phyloP scores from a whole-genome alignment of 2,797 vertebrate species.

The Schizopygopsis pylzovi region DNA sequence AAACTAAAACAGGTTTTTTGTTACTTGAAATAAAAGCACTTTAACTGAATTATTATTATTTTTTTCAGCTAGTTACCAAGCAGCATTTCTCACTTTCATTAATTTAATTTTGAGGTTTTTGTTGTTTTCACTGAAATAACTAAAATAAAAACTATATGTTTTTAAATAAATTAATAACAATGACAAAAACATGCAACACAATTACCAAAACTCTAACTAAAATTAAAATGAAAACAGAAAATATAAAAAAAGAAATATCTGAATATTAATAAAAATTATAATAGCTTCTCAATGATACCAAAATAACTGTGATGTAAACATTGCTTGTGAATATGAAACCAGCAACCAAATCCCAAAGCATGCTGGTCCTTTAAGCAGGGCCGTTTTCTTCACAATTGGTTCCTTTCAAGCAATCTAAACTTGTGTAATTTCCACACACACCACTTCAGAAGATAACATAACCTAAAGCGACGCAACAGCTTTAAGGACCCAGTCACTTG shows the following conservation, averaged over 20 bases:
- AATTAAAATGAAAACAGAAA: background rate
- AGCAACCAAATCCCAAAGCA: background rate
- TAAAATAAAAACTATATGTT: too few relatives aligned
- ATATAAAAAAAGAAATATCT: background rate
- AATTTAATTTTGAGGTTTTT: too few relatives aligned
- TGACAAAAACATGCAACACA: background rate
- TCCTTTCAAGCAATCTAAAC: slow-evolving; percentile 17
- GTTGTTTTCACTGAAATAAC: too few relatives aligned
- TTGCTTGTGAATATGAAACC: background rate
- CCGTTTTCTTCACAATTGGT: background rate
- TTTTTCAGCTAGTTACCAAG: background rate
- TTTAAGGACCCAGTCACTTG: slow-evolving; percentile 25
- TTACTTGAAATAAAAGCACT: too few relatives aligned
- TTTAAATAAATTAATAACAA: too few relatives aligned
- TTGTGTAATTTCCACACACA: slow-evolving; percentile 7
- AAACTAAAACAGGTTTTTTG: too few relatives aligned
- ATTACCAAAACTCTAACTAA: background rate
- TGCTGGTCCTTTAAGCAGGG: background rate
- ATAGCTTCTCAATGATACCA: background rate
- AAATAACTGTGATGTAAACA: background rate
- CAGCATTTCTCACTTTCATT: background rate
- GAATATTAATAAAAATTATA: background rate
- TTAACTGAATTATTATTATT: too few relatives aligned
- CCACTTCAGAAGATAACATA: background rate
- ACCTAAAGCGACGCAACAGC: slow-evolving; percentile 6